Evolutionary conservation across 2,797 vertebrate species (phyloP), one percentile per base, ranked within the genome.

Genomic region (Pseudochromis fuscus): DNA sequence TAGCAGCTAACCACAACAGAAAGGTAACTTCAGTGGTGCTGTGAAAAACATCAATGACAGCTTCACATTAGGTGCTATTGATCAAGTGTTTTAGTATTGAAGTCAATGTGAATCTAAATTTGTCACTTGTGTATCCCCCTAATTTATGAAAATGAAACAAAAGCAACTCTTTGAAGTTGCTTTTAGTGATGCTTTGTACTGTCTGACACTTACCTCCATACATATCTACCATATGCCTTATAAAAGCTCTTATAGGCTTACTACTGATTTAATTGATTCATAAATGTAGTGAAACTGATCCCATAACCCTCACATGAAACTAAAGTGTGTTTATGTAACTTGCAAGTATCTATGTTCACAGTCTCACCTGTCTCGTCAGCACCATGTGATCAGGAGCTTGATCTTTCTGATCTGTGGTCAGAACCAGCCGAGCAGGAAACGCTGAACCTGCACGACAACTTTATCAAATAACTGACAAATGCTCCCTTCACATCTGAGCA

Each of bases 401-500:
- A 52, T 63, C 65, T 70, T 35, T 75, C 24, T 6, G 19, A 67
- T 67, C 50, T 57, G 25, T 60, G 45, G 44, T 67, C 63, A 77
- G 66, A 91, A 93, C 89, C 85, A 86, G 91, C 90, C 67, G n/a
- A 60, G 73, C 89, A 85, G 79, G 90, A 83, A 70, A 12, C 31
- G 6, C n/a, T 50, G 44, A 80, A 90, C 87, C 82, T 79, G 88
- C 52, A 64, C 28, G 66, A 86, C 87, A 60, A 81, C 84, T 56
- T 81, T 85, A 90, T 92, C 91, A 77, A 25, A 53, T 81, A 57
- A 87, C 88, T 16, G 72, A 76, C 63, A 51, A 52, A 58, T 9
- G 50, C 13, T 64, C 42, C 18, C 30, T 67, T 84, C 33, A 75
- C 28, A 64, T 24, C 38, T n/a, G n/a, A 19, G 49, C 42, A 38